These are phyloP conservation scores for Osmerus eperlanus DNA, from an alignment of 2,113 vertebrate genomes.

Conservation along the genomic window DNA sequence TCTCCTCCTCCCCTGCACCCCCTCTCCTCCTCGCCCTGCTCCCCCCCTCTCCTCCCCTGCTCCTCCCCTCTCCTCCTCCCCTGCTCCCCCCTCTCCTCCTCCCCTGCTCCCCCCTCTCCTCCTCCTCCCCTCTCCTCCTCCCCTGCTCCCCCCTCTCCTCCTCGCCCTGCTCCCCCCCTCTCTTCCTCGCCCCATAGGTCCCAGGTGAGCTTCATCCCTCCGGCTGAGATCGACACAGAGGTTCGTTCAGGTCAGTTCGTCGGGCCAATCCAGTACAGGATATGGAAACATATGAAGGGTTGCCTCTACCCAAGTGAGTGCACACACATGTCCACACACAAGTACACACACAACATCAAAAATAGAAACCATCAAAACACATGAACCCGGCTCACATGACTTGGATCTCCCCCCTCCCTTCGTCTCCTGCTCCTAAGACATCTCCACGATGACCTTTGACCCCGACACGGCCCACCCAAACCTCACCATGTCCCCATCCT, in stretches of 20 bases:
- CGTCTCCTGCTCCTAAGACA: slow-evolving; percentile 49
- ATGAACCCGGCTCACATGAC: neutral
- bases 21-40: neutral
- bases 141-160: neutral
- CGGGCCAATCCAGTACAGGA: slow-evolving; percentile 73
- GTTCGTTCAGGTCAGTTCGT: slow-evolving; percentile 65
- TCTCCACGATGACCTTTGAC: slow-evolving; percentile 67
- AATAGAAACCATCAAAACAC: neutral
- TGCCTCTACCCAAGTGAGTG: slow-evolving; percentile 73
- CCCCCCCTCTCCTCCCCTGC: neutral
- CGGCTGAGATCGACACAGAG: slow-evolving; percentile 58
- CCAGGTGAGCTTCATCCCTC: slow-evolving; percentile 62
- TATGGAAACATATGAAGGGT: slow-evolving; percentile 76
- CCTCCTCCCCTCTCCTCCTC: slow-evolving; percentile 24
- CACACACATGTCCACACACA: neutral
- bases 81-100: neutral
- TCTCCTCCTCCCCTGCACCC: neutral
- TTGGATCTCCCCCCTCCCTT: neutral
- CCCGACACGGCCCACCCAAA: slow-evolving; percentile 69
- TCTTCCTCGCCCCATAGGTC: slow-evolving; percentile 51
- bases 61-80: neutral
- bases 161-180: neutral
- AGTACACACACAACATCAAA: neutral
- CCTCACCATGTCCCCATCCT: slow-evolving; percentile 56
- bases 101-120: slow-evolving; percentile 6